A percentile compares a stretch with the other conserved stretches of the same genome.
phyloP scores from a whole-genome alignment of 2,888 invertebrate species.

The Hermodice carunculata region DNA sequence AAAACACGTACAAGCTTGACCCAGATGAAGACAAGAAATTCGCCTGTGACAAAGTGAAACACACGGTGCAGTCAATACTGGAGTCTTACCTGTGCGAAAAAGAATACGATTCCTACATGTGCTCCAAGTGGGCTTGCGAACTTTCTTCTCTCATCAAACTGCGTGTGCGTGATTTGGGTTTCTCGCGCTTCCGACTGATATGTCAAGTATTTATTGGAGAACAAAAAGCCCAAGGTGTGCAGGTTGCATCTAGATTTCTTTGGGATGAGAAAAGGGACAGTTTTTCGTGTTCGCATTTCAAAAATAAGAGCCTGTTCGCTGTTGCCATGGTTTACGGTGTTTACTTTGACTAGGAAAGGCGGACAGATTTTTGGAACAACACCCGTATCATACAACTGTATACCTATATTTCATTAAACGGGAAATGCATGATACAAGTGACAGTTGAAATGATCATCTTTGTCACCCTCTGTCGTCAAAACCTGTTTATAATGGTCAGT shows the following conservation, averaged over 20 bases:
- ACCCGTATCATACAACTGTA: no score
- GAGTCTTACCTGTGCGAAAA: conserved; percentile 36
- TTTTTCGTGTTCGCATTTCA: conserved; percentile 38
- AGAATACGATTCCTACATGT: conserved; percentile 35
- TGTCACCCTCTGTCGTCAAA: no score
- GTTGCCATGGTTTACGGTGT: conserved; percentile 47
- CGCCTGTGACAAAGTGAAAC: conserved; percentile 27
- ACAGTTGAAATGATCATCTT: no score
- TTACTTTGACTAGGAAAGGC: conserved; percentile 50
- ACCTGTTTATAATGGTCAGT: no score
- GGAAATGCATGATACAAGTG: no score
- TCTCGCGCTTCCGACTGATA: conserved; percentile 45
- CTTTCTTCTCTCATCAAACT: conserved; percentile 43
- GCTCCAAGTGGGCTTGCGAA: conserved; percentile 39
- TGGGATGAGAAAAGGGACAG: conserved; percentile 48
- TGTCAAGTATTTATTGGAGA: conserved; percentile 46
- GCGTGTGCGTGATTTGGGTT: conserved; percentile 40
- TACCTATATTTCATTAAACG: no score
- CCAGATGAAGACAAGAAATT: conserved; percentile 40
- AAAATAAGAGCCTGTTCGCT: conserved; percentile 38
- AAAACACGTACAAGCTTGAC: conserved; percentile 49
- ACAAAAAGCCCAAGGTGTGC: conserved; percentile 43
- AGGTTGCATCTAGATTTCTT: conserved; percentile 45
- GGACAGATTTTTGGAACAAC: no score
- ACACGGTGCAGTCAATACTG: conserved; percentile 30